Conservation (phyloP, 2,888 invertebrate species). For the Latrodectus hesperus region DNA sequence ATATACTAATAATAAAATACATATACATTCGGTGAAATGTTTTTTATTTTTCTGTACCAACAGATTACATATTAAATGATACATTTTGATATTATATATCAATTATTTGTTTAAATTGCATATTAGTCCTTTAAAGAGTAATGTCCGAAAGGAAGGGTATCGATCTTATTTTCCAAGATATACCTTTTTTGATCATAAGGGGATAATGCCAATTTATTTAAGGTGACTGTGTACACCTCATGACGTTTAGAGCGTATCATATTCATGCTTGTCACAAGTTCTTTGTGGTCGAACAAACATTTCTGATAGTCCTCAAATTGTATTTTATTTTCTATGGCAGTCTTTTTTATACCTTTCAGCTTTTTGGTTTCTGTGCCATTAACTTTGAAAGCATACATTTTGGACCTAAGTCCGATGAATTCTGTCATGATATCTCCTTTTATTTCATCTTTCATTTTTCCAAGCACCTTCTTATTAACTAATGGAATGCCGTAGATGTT, state of each 20-base stretch:
- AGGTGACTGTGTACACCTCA: background rate
- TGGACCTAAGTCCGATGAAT: conserved; percentile 23
- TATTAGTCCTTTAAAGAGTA: background rate
- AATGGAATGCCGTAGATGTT: background rate
- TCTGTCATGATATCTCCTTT: conserved; percentile 15
- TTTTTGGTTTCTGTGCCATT: background rate
- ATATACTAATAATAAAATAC: no score
- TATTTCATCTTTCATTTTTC: conserved; percentile 32
- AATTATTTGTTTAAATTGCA: no score
- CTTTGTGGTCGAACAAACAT: background rate
- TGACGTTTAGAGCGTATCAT: background rate
- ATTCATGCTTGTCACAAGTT: conserved; percentile 6
- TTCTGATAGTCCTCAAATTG: conserved; percentile 11
- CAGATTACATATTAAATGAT: no score
- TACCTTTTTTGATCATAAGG: conserved; percentile 7
- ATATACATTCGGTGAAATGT: no score
- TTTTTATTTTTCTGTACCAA: no score
- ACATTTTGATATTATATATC: no score
- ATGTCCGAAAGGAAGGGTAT: conserved; percentile 9
- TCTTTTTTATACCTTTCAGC: conserved; percentile 9
- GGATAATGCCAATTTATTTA: conserved; percentile 6
- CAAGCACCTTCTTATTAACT: conserved; percentile 25
- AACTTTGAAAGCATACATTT: conserved; percentile 17
- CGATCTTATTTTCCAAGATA: background rate
- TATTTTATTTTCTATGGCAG: conserved; percentile 7